Percentiles rank a stretch among this genome's conserved stretches.
Conservation (phyloP, 1,140 invertebrate species). For the Bombus waltoni region DNA sequence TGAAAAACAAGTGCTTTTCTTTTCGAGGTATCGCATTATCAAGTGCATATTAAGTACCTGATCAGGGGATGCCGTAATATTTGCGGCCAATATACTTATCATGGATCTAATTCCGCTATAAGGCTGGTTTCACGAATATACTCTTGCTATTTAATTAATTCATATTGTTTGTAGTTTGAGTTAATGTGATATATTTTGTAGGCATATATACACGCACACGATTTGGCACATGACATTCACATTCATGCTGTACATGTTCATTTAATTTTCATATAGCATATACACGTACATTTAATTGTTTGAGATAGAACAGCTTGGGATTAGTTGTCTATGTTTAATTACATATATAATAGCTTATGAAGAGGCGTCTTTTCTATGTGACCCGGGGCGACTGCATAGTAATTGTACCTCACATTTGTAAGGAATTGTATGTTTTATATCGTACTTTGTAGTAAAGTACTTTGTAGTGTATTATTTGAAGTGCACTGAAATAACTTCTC, state of each 20-base stretch:
- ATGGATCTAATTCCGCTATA: conserved; percentile 51
- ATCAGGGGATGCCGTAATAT: conserved; percentile 41
- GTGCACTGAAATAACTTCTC: background rate
- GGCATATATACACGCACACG: conserved; percentile 24
- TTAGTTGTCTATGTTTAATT: conserved; percentile 22
- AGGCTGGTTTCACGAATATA: conserved; percentile 57
- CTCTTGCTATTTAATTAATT: conserved; percentile 50
- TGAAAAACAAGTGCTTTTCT: background rate
- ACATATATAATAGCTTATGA: background rate
- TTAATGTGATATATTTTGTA: conserved; percentile 62
- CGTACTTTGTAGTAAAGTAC: conserved; percentile 3
- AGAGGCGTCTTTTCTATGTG: background rate
- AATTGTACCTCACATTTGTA: background rate
- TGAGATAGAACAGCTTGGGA: conserved; percentile 33
- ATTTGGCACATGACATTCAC: background rate
- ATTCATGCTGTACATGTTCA: conserved; percentile 54
- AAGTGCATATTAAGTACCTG: conserved; percentile 62
- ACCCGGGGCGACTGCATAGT: conserved; percentile 1
- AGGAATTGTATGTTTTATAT: background rate
- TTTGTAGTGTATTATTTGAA: background rate
- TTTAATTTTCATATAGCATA: conserved; percentile 40
- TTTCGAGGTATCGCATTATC: conserved; percentile 34
- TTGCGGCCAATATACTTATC: conserved; percentile 53
- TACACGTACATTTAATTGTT: conserved; percentile 51
- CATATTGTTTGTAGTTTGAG: conserved; percentile 53